A percentile compares a stretch with the other conserved stretches of the same genome.
phyloP scores from a whole-genome alignment of 1,140 invertebrate species.

The Euura saliciscinereae region DNA sequence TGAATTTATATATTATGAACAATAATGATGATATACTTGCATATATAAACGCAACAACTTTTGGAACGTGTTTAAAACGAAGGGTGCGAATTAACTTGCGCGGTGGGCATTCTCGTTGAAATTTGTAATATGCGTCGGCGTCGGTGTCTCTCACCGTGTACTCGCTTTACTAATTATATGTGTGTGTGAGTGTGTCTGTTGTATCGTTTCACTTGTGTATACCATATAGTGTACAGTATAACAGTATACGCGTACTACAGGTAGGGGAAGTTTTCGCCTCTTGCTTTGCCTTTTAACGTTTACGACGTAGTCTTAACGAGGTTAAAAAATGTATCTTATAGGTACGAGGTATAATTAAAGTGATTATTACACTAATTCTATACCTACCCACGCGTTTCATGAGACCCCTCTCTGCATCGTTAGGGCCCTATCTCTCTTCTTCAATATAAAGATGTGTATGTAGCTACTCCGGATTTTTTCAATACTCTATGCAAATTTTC shows the following conservation, averaged over 20 bases:
- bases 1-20: too few relatives aligned
- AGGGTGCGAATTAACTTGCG: too few relatives aligned
- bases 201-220: too few relatives aligned
- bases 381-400: neutral
- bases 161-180: neutral
- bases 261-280: neutral
- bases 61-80: too few relatives aligned
- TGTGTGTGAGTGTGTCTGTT: neutral
- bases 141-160: neutral
- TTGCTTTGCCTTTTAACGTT: neutral
- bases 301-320: neutral
- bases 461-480: too few relatives aligned
- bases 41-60: too few relatives aligned
- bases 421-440: neutral
- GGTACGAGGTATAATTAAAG: neutral
- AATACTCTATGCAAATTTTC: too few relatives aligned
- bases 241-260: too few relatives aligned
- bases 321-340: neutral
- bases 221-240: too few relatives aligned
- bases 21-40: too few relatives aligned
- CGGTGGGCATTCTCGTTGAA: neutral
- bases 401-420: neutral
- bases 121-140: neutral
- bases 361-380: neutral
- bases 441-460: too few relatives aligned